phyloP scores from a whole-genome alignment of 2,888 invertebrate species.

The Diabrotica balteata region DNA sequence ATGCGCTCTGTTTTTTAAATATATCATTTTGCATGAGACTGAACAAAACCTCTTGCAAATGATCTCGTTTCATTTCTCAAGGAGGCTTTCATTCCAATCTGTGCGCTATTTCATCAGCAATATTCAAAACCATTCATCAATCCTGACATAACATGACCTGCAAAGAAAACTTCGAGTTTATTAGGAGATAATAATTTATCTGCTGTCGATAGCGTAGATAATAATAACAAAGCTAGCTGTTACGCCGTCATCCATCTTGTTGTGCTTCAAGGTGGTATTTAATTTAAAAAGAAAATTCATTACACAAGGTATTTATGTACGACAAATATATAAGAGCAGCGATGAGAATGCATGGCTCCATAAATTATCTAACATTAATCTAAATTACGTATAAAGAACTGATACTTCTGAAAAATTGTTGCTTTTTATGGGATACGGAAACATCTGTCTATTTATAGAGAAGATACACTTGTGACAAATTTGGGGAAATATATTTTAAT shows the following conservation, averaged over 20 bases:
- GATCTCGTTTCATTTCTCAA: slow-evolving; percentile 24
- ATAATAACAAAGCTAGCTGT: slow-evolving; percentile 19
- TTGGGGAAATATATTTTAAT: too few species aligned
- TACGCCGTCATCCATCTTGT: background rate
- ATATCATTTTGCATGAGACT: slow-evolving; percentile 19
- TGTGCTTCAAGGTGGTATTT: background rate
- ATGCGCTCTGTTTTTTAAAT: slow-evolving; percentile 10
- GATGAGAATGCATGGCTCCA: too few species aligned
- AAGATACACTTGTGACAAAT: too few species aligned
- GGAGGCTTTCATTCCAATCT: slow-evolving; percentile 22
- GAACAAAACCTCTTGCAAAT: slow-evolving; percentile 26
- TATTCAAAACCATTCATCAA: slow-evolving; percentile 29
- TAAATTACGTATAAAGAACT: too few species aligned
- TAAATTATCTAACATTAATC: too few species aligned
- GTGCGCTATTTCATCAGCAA: slow-evolving; percentile 24
- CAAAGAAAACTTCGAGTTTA: slow-evolving; percentile 23
- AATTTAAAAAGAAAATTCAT: background rate
- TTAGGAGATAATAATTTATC: slow-evolving; percentile 25
- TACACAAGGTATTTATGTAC: background rate
- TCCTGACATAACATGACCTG: slow-evolving; percentile 22
- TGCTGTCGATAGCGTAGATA: slow-evolving; percentile 22
- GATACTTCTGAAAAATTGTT: too few species aligned
- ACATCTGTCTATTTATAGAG: too few species aligned
- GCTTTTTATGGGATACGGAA: too few species aligned
- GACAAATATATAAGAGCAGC: too few species aligned